Base-by-base conservation (phyloP, 1,140 invertebrate species). In the Globodera rostochiensis region DNA sequence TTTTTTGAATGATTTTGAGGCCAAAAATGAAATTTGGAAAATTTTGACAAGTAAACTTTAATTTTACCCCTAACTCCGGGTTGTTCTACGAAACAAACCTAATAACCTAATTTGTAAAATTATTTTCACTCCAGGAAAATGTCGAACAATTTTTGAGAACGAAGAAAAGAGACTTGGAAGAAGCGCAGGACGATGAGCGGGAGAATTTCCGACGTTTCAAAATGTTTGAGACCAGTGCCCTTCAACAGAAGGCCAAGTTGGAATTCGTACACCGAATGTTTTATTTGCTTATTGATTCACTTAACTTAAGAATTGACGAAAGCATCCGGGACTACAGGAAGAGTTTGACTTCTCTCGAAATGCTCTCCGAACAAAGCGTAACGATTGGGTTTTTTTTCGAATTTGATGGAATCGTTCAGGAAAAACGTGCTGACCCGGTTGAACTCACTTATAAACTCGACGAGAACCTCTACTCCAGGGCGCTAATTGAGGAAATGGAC, bases 201-300 rank as follows among this genome's bases (percentile, higher is more conserved):
- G 96, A 97, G 88, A 94, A 94, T 90, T 95, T 96, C 91, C 93
- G 93, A 80, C 97, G 98, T 92, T 98, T 98, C 90, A 97, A 97
- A 91, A 96, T 96, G 89, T 96, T 98, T 94, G 96, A 98, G 91
- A 94, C 93, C 85, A 96, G 95, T 90, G 92, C 98, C 82, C 88
- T 91, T 93, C 82, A 93, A 93, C 67, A 96, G 95, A 87, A 93
- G 94, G 81, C 93, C 93, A 88, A 93, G 78, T 82, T 11, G 45
- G 21, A 9, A 57, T 82, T 79, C 79, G 49, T 80, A 81, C 81
- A 57, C 21, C 47, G 13, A 46, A 74, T 73, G 64, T 78, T 83
- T 77, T 36, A 67, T 82, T 77, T 77, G 46, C 83, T 36, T 36
- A 36, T 36, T 36, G 2, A 36, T 36, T 36, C 36, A 36, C 36